Conservation (phyloP, 2,888 invertebrate genomes). For the Gymnoscelis rufifasciata region DNA sequence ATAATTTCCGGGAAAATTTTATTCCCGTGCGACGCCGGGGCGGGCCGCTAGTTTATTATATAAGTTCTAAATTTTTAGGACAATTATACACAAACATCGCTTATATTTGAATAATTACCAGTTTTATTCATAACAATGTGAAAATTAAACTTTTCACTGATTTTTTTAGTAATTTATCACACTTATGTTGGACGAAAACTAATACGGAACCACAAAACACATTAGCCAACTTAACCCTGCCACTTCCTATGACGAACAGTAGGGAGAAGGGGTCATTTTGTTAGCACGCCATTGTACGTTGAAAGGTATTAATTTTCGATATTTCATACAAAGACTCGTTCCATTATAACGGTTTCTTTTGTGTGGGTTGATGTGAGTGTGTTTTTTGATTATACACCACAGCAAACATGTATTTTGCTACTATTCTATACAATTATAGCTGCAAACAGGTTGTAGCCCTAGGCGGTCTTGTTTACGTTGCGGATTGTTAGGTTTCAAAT, state of each 20-base stretch:
- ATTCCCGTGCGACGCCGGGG: too few relatives aligned
- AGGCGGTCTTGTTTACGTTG: too few relatives aligned
- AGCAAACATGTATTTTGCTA: constrained; percentile 4
- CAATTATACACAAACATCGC: too few relatives aligned
- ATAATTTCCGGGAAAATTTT: too few relatives aligned
- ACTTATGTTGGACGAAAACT: neutral
- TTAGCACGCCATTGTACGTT: constrained; percentile 29
- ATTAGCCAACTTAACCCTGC: neutral
- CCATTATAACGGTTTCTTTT: constrained; percentile 13
- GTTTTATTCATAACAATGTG: too few relatives aligned
- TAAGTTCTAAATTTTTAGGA: too few relatives aligned
- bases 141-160: too few relatives aligned
- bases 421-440: constrained; percentile 1
- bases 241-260: constrained; percentile 15
- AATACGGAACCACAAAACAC: constrained; percentile 11
- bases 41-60: too few relatives aligned
- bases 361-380: constrained; percentile 9
- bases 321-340: constrained; percentile 23
- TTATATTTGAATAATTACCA: too few relatives aligned
- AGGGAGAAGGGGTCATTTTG: constrained; percentile 34
- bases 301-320: constrained; percentile 34
- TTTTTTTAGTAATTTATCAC: too few relatives aligned
- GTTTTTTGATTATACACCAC: constrained; percentile 8
- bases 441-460: neutral
- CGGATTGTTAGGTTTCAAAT: too few relatives aligned